Conservation (phyloP, 2,888 invertebrate genomes). For the Andrena bicolor region DNA sequence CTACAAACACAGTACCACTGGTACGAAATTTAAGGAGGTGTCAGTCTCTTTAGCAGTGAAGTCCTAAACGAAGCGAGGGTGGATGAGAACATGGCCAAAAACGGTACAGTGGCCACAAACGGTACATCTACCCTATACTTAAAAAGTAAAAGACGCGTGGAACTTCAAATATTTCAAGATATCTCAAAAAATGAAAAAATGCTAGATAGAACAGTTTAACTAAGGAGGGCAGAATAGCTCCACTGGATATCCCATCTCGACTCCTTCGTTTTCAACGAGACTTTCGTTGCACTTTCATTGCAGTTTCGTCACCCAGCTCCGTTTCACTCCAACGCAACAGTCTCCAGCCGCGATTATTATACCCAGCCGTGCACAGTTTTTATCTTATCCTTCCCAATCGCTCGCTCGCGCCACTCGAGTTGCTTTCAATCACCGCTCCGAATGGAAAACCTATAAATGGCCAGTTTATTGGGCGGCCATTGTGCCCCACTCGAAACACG, state of each 20-base stretch:
- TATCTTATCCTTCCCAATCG: not conserved
- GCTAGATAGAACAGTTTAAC: too few species aligned
- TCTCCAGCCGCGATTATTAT: slow-evolving; percentile 12
- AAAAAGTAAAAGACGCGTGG: too few species aligned
- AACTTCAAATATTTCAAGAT: too few species aligned
- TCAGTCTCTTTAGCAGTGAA: too few species aligned
- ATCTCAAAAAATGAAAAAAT: too few species aligned
- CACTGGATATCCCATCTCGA: not conserved
- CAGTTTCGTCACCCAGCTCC: not conserved
- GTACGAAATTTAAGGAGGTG: too few species aligned
- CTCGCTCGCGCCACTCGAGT: slow-evolving; percentile 32
- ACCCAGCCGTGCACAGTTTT: slow-evolving; percentile 15
- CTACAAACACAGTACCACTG: too few species aligned
- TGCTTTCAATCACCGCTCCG: slow-evolving; percentile 20
- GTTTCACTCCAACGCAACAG: not conserved
- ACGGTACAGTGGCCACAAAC: too few species aligned
- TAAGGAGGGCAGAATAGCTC: too few species aligned
- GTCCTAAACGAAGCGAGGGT: too few species aligned
- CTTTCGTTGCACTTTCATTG: not conserved
- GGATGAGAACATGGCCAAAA: too few species aligned
- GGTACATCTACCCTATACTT: too few species aligned
- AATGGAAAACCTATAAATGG: slow-evolving; percentile 50
- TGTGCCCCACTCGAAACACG: slow-evolving; percentile 1
- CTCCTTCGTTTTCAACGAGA: not conserved
- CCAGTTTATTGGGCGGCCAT: slow-evolving; percentile 25